Percentiles rank a stretch among this genome's conserved stretches.
phyloP scores from a whole-genome alignment of 2,797 vertebrate genomes.

The Acestrorhynchus altus region DNA sequence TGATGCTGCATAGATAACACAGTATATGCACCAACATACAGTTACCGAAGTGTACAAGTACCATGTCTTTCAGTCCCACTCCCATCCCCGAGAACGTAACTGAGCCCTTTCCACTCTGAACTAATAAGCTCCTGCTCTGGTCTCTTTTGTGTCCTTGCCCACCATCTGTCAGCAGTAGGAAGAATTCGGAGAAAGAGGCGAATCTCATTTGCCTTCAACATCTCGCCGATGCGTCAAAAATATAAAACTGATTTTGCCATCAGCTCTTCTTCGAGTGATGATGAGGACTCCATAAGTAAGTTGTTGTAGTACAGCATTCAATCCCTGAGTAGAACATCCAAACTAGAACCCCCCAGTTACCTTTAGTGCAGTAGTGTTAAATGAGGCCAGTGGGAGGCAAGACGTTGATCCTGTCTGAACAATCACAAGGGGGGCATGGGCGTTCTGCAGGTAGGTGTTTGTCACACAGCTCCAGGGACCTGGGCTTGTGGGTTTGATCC shows the following conservation, averaged over 20 bases:
- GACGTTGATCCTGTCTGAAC: too few relatives aligned
- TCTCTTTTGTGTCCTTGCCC: conserved; percentile 63
- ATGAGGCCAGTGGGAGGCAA: too few relatives aligned
- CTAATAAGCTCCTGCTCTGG: conserved; percentile 64
- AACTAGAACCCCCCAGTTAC: conserved; percentile 22
- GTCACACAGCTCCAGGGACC: too few relatives aligned
- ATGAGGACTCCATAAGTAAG: conserved; percentile 91
- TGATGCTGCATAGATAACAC: too few relatives aligned
- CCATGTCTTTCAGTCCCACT: neutral
- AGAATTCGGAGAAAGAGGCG: conserved; percentile 81
- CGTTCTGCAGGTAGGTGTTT: too few relatives aligned
- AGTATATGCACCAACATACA: too few relatives aligned
- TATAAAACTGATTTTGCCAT: conserved; percentile 88
- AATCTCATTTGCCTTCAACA: conserved; percentile 91
- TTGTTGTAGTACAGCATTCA: conserved; percentile 57
- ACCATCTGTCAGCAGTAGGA: conserved; percentile 73
- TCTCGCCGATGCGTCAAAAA: conserved; percentile 91
- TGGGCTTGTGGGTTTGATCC: too few relatives aligned
- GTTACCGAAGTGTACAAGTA: too few relatives aligned
- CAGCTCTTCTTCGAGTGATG: conserved; percentile 92
- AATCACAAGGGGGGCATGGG: too few relatives aligned
- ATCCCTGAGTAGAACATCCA: conserved; percentile 30
- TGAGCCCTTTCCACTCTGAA: conserved; percentile 29
- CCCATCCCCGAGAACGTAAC: neutral
- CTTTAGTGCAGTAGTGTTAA: conserved; percentile 26